Conservation (phyloP, 2,113 vertebrate genomes). For the Gnathonemus echidnorhynchus region DNA sequence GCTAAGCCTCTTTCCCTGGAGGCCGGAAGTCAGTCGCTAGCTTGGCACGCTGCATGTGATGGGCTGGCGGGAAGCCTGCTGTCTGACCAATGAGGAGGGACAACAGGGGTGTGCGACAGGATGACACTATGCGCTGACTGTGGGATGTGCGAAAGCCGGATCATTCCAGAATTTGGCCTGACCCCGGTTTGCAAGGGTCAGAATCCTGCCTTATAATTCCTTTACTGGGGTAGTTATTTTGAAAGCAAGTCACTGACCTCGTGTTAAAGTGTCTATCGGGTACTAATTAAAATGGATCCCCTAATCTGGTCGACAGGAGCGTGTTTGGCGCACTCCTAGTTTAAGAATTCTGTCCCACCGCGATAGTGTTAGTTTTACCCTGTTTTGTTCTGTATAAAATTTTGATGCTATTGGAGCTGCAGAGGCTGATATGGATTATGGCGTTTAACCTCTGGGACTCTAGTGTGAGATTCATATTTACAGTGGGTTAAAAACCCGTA, state of each 20-base stretch:
- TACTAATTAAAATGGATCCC: not conserved
- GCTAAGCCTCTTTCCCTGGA: not conserved
- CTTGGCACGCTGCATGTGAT: not conserved
- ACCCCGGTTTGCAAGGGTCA: not conserved
- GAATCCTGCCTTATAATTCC: not conserved
- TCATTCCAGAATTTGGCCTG: not conserved
- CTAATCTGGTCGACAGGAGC: not conserved
- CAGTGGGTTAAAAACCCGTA: not conserved
- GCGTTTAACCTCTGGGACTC: not conserved
- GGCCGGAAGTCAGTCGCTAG: conserved; percentile 10
- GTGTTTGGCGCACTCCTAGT: not conserved
- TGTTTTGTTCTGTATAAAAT: not conserved
- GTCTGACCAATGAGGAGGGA: not conserved
- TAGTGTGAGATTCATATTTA: not conserved
- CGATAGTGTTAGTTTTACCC: not conserved
- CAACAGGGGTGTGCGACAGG: not conserved
- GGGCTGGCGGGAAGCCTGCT: not conserved
- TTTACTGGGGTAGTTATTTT: not conserved
- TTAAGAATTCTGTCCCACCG: not conserved
- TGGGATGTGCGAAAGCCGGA: not conserved
- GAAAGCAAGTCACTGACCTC: not conserved
- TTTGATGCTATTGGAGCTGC: not conserved
- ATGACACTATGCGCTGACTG: not conserved
- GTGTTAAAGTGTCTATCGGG: not conserved
- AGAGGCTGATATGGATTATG: not conserved